Evolutionary conservation across 2,888 invertebrate species (phyloP).

Genomic region (Folsomia manolachei): DNA sequence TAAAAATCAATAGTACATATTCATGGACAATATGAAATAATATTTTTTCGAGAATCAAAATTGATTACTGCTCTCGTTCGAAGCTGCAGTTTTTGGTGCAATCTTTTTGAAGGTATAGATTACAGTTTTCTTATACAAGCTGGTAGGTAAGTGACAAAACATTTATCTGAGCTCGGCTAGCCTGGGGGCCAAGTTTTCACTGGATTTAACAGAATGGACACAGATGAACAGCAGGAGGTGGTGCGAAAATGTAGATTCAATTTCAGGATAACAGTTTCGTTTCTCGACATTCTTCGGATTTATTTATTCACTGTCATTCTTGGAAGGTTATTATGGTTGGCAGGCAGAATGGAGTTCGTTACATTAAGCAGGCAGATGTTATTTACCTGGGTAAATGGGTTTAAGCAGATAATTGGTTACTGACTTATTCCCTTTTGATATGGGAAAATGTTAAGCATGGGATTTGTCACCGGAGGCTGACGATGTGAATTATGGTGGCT

Average conservation of each 20-base stretch:
- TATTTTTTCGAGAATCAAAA: background rate
- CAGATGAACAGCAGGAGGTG: background rate
- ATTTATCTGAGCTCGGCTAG: background rate
- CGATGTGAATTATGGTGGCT: no score
- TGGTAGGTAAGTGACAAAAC: constrained; percentile 8
- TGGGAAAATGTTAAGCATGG: no score
- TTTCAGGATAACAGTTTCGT: background rate
- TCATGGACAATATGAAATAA: background rate
- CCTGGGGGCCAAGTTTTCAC: background rate
- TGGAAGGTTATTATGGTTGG: no score
- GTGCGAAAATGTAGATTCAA: background rate
- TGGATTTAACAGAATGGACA: background rate
- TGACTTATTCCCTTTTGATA: no score
- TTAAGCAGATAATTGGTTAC: no score
- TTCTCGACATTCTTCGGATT: background rate
- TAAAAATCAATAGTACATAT: background rate
- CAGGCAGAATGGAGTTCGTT: no score
- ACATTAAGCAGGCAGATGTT: no score
- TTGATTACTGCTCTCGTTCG: background rate
- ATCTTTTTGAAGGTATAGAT: no score
- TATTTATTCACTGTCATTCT: no score
- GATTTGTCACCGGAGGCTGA: no score
- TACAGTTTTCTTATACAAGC: background rate
- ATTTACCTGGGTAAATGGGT: no score
- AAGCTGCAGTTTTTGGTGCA: background rate